Conservation (phyloP, 1,140 invertebrate genomes). For the Lepidotrigona ventralis region DNA sequence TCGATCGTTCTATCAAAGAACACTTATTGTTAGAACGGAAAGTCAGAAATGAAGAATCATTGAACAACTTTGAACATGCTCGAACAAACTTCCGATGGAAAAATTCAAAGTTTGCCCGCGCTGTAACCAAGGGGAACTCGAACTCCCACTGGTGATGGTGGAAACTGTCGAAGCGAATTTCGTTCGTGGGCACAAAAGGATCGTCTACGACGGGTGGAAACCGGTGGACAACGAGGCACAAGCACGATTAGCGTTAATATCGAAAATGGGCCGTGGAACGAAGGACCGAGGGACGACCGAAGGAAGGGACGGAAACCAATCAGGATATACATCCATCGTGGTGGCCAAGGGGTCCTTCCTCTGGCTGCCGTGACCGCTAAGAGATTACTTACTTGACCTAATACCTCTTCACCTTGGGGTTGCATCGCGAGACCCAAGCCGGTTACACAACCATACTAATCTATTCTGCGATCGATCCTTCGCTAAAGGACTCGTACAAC, state of each 20-base stretch:
- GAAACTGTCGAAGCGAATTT: conserved; percentile 10
- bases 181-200: not conserved
- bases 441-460: conserved; percentile 62
- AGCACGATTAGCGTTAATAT: conserved; percentile 69
- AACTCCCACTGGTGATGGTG: not conserved
- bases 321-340: conserved; percentile 68
- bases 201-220: not conserved
- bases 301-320: conserved; percentile 71
- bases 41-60: not conserved
- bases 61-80: not conserved
- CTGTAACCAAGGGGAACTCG: not conserved
- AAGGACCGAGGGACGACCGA: conserved; percentile 42
- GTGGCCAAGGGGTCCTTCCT: conserved; percentile 13
- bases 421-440: conserved; percentile 45
- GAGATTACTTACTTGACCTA: conserved; percentile 68
- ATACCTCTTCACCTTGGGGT: conserved; percentile 53
- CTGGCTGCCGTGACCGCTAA: conserved; percentile 65
- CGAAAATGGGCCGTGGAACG: conserved; percentile 61
- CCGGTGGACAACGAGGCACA: conserved; percentile 19
- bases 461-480: conserved; percentile 49
- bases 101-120: not conserved
- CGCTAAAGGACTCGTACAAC: conserved; percentile 22
- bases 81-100: not conserved
- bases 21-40: too few relatives aligned
- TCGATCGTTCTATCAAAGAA: too few relatives aligned